Base-by-base conservation (phyloP, 2,888 invertebrate species). In the Orthonychiurus folsomi region DNA sequence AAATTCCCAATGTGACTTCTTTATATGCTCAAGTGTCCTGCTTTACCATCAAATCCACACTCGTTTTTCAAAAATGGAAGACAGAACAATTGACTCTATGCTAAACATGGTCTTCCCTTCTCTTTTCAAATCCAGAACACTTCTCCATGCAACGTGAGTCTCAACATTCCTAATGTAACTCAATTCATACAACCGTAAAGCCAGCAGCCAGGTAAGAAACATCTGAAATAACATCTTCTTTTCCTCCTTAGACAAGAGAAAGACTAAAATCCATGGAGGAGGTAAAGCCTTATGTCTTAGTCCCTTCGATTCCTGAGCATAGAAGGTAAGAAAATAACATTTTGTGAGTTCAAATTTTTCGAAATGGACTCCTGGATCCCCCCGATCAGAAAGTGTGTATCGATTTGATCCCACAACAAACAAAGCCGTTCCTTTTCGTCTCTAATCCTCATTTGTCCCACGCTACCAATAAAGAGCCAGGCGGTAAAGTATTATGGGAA, bases 361-460 rank as follows among this genome's bases (percentile, higher is more conserved):
- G n/a, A n/a, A n/a, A 37, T 15, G 37, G 37, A 37, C 37, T 37
- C 37, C 15, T n/a, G n/a, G 15, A 37, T 15, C 37, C 37, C 15
- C 15, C 37, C 5, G 56, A 55, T 61, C 50, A 37, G 50, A 20
- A 26, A 20, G 21, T 52, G 27, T 54, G 26, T 56, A 61, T 61
- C 61, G 56, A 60, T 60, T 60, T 54, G 60, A 52, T 47, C 56
- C 50, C 53, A 47, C 47, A 37, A 37, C 37, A 9, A n/a, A 15
- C 9, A n/a, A 18, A 21, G 57, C 27, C 54, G 56, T 37, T 62
- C 54, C 57, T 59, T 55, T 55, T 55, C 56, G 9, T 52, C 28
- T 27, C n/a, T 26, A 54, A 59, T 58, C 58, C 53, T 54, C 58
- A 59, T 55, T 53, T 56, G 59, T 61, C 61, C 61, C 59, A 56